phyloP scores from a whole-genome alignment of 2,113 vertebrate species.

The Ailuropoda melanoleuca region DNA sequence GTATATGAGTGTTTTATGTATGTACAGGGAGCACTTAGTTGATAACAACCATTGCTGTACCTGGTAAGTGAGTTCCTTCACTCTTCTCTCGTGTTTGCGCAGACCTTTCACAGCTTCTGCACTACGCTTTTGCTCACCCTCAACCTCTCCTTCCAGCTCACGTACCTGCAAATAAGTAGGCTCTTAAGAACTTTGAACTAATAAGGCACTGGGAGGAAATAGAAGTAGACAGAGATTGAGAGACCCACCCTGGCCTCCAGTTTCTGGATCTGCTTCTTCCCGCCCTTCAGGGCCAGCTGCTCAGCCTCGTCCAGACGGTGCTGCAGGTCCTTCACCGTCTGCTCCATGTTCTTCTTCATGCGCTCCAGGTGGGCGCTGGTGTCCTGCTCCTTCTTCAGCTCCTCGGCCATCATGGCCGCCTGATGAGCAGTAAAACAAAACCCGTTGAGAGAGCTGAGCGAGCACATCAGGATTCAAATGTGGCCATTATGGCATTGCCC shows the following conservation, averaged over 20 bases:
- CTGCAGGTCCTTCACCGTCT: not conserved
- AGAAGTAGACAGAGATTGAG: not conserved
- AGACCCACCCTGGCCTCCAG: constrained; percentile 87
- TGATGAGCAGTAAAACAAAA: constrained; percentile 2
- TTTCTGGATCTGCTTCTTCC: constrained; percentile 92
- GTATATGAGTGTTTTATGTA: not conserved
- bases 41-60: constrained; percentile 57
- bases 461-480: too few relatives aligned
- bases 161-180: constrained; percentile 84
- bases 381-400: constrained; percentile 94
- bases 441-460: not conserved
- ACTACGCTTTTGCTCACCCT: constrained; percentile 88
- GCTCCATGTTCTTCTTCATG: not conserved
- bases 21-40: not conserved
- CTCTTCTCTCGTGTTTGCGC: constrained; percentile 88
- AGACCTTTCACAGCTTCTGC: constrained; percentile 83
- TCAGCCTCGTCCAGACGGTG: constrained; percentile 49
- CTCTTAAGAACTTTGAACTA: constrained; percentile 11
- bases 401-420: constrained; percentile 93
- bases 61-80: constrained; percentile 90
- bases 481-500: not conserved
- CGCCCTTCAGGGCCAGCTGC: constrained; percentile 89
- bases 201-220: not conserved
- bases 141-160: constrained; percentile 90
- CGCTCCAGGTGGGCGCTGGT: not conserved